Conservation (phyloP, 2,797 vertebrate species). For the Rhynchonycteris naso region DNA sequence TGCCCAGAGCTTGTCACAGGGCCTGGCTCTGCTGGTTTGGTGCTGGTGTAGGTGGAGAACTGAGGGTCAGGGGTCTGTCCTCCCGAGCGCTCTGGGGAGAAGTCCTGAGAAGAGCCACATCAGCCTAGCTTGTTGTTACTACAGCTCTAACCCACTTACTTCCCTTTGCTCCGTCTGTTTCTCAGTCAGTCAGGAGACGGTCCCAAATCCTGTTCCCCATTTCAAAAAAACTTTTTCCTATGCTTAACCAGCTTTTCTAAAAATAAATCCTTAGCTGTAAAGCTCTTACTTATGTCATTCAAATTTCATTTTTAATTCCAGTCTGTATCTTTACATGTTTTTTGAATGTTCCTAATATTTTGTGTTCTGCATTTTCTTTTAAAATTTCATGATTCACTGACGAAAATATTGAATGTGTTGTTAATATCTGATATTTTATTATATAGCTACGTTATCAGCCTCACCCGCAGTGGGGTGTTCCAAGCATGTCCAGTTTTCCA, state of each 20-base stretch:
- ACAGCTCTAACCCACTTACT: conserved; percentile 55
- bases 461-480: background rate
- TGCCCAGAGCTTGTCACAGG: background rate
- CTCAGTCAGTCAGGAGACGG: conserved; percentile 15
- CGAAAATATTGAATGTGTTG: conserved; percentile 12
- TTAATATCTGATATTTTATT: conserved; percentile 49
- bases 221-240: conserved; percentile 52
- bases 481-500: background rate
- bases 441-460: background rate
- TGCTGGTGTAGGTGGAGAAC: background rate
- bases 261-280: conserved; percentile 57
- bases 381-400: conserved; percentile 33
- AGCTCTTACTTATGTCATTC: conserved; percentile 60
- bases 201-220: conserved; percentile 37
- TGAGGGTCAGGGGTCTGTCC: background rate
- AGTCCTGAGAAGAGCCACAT: background rate
- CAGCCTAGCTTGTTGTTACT: conserved; percentile 6
- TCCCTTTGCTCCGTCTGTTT: conserved; percentile 44
- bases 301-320: conserved; percentile 58
- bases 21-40: background rate
- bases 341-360: conserved; percentile 13
- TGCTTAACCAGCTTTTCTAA: conserved; percentile 45
- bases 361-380: conserved; percentile 1
- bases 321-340: conserved; percentile 36
- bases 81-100: background rate